Conservation (phyloP, 2,888 invertebrate species). For the Octonoba sinensis region DNA sequence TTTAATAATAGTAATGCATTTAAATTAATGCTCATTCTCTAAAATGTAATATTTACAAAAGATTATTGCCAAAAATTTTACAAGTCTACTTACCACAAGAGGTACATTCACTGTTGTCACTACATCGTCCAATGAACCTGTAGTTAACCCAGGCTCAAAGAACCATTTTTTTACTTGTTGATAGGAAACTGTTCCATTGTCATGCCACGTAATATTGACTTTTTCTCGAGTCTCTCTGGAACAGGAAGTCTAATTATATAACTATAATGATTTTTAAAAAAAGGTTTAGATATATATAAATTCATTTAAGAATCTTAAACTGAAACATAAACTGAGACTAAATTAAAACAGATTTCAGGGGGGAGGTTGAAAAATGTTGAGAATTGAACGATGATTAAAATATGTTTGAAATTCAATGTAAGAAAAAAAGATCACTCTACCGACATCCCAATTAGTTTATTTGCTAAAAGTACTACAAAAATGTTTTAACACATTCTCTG, state of each 20-base stretch:
- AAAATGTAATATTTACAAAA: too few species aligned
- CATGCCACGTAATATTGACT: constrained; percentile 65
- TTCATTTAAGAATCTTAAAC: too few species aligned
- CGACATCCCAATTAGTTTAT: too few species aligned
- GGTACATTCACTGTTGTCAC: constrained; percentile 66
- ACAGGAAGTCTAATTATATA: background rate
- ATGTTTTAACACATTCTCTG: too few species aligned
- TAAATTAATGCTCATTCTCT: too few species aligned
- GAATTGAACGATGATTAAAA: too few species aligned
- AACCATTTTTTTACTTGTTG: constrained; percentile 63
- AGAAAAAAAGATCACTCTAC: too few species aligned
- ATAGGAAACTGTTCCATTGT: constrained; percentile 66
- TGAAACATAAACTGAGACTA: background rate
- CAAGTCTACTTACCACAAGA: constrained; percentile 75
- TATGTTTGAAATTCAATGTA: too few species aligned
- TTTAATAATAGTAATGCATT: too few species aligned
- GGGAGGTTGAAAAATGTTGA: too few species aligned
- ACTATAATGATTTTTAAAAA: background rate
- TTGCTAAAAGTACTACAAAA: too few species aligned
- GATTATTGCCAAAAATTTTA: too few species aligned
- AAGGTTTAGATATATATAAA: background rate
- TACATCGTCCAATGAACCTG: constrained; percentile 65
- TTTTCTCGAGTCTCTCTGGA: constrained; percentile 64
- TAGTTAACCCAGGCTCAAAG: constrained; percentile 61
- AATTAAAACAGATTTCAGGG: background rate